Conservation (phyloP, 2,113 vertebrate genomes). For the Pterophyllum scalare region DNA sequence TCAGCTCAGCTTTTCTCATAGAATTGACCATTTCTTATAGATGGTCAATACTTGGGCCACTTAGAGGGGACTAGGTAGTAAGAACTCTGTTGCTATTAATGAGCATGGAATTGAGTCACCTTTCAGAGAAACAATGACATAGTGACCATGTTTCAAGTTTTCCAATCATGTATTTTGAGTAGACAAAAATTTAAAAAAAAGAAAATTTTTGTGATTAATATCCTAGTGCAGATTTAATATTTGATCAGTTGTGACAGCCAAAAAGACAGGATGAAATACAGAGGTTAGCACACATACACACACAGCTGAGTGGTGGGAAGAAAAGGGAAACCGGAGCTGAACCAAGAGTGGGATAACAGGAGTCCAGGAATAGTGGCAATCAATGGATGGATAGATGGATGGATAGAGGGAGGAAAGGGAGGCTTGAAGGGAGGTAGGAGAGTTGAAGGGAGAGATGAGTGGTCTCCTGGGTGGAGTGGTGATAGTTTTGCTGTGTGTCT, state of each 20-base stretch:
- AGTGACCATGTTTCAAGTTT: conserved; percentile 7
- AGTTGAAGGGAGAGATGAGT: conserved; percentile 84
- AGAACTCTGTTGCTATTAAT: conserved; percentile 53
- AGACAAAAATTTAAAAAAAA: conserved; percentile 6
- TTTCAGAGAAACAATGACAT: conserved; percentile 24
- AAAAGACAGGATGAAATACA: conserved; percentile 36
- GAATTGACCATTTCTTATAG: conserved; percentile 68
- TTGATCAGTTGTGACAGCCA: conserved; percentile 48
- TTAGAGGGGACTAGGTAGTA: conserved; percentile 66
- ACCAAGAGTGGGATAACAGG: conserved; percentile 81
- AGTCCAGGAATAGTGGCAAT: conserved; percentile 95
- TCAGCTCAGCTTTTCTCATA: conserved; percentile 57
- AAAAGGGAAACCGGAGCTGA: conserved; percentile 79
- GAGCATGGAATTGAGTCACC: conserved; percentile 58
- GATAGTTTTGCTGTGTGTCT: conserved; percentile 90
- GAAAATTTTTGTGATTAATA: conserved; percentile 4
- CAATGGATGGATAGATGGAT: conserved; percentile 89
- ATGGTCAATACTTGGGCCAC: conserved; percentile 70
- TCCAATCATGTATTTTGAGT: conserved; percentile 15
- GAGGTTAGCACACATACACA: conserved; percentile 21
- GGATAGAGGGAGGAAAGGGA: conserved; percentile 79
- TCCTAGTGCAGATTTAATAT: conserved; percentile 6
- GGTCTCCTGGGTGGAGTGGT: conserved; percentile 91
- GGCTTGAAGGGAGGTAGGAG: conserved; percentile 34
- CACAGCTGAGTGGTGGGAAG: conserved; percentile 69